A percentile compares a stretch with the other conserved stretches of the same genome.
Evolutionary conservation across 2,797 vertebrate genomes (phyloP).

Genomic region (Notolepis coatsorum): DNA sequence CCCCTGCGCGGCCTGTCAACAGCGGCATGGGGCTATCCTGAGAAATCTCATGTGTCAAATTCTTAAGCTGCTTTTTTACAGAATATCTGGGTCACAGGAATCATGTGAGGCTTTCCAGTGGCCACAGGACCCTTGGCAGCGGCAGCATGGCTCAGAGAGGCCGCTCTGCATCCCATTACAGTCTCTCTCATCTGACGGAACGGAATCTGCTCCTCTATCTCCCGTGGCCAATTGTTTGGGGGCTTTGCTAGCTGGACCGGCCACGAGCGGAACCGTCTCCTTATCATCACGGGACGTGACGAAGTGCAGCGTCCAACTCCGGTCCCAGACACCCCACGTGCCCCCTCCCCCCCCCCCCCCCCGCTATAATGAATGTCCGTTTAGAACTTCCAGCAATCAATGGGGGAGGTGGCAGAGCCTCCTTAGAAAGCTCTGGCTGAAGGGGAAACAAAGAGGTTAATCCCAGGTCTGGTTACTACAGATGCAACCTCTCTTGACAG

Average conservation of each 20-base stretch:
- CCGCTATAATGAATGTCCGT: constrained; percentile 75
- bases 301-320: constrained; percentile 27
- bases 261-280: no score
- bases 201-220: constrained; percentile 61
- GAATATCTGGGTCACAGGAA: constrained; percentile 74
- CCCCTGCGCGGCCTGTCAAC: constrained; percentile 21
- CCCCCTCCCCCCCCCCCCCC: constrained; percentile 19
- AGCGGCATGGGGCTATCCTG: constrained; percentile 31
- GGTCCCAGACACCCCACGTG: neutral
- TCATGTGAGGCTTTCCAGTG: constrained; percentile 45
- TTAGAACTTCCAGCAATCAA: constrained; percentile 69
- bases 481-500: constrained; percentile 44
- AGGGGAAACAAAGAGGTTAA: constrained; percentile 64
- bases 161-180: constrained; percentile 58
- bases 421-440: constrained; percentile 61
- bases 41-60: constrained; percentile 52
- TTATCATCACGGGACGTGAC: constrained; percentile 58
- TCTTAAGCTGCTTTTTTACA: constrained; percentile 59
- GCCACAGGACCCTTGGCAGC: constrained; percentile 57
- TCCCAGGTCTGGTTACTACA: constrained; percentile 50
- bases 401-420: constrained; percentile 46
- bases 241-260: constrained; percentile 27
- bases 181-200: constrained; percentile 62
- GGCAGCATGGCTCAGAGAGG: constrained; percentile 41
- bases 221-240: constrained; percentile 49